phyloP scores from a whole-genome alignment of 2,113 vertebrate species.

The Poicephalus gulielmi region DNA sequence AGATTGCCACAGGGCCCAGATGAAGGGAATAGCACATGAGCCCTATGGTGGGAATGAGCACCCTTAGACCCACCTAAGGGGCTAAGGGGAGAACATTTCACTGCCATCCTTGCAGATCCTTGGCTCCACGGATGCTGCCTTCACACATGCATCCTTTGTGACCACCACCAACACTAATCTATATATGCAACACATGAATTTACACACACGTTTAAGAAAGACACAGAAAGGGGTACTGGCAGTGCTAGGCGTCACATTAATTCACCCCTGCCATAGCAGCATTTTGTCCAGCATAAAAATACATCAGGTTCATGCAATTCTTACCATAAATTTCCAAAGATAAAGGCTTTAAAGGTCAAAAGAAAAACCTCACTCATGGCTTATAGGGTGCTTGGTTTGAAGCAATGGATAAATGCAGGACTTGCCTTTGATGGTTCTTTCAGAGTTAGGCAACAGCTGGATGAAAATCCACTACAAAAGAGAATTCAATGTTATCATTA shows the following conservation, averaged over 20 bases:
- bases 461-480: slow-evolving; percentile 36
- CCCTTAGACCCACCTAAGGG: neutral
- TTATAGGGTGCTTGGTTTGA: neutral
- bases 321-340: neutral
- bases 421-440: neutral
- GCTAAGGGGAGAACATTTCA: neutral
- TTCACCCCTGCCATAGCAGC: neutral
- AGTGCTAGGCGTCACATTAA: neutral
- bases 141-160: accelerated
- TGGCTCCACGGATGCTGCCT: neutral
- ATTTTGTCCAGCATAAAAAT: neutral
- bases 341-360: neutral
- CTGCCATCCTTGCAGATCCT: neutral
- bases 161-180: neutral
- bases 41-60: neutral
- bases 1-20: neutral
- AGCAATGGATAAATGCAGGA: neutral
- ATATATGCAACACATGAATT: accelerated
- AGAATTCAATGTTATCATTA: neutral
- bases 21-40: no score
- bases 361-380: neutral
- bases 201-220: accelerated
- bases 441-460: slow-evolving; percentile 46
- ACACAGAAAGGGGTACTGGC: neutral
- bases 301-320: accelerated